Evolutionary conservation across 2,113 vertebrate genomes (phyloP), one percentile per base, ranked within the genome.

Genomic region (Eublepharis macularius): DNA sequence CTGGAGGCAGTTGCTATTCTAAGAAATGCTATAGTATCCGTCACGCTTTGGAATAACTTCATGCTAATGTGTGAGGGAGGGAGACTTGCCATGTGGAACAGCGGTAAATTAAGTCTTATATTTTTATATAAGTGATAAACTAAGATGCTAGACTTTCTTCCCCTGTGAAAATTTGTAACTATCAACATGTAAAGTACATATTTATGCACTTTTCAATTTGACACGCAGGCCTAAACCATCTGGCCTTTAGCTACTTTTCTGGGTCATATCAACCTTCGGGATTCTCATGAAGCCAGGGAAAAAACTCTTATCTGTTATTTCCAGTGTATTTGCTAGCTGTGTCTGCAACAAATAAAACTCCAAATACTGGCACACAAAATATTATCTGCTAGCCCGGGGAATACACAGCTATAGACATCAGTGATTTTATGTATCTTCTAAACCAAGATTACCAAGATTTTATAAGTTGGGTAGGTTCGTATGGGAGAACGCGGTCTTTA

Each of bases 151-250:
- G 82, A 19, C 84, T 81, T 90, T 81, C 74, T 86, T 39, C 66
- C 80, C 36, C 73, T 73, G 43, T 49, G 82, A 16, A 29, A 68
- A 43, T 0, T 29, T 74, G 60, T 68, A 93, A 39, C 91, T 82
- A 93, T 94, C 91, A 88, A 83, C 87, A 92, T 91, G 88, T 90
- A 91, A 91, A 89, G 85, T 91, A 92, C 89, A 94, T 91, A 84
- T 87, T 92, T 79, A 91, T 0, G 47, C 86, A 90, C 76, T 74
- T 90, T 92, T 88, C 26, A 4, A 92, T 94, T 91, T 95, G 91
- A 92, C 88, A 92, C 86, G 93, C 91, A 89, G 90, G 79, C 63
- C 91, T 94, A 92, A 95, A 85, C 93, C 86, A 87, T 90, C 90
- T 91, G 91, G 81, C 88, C 84, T 86, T 92, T 78, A 94, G 88